Evolutionary conservation across 2,888 invertebrate species (phyloP), one percentile per base, ranked within the genome.

Genomic region (Rhodophaea formosa): DNA sequence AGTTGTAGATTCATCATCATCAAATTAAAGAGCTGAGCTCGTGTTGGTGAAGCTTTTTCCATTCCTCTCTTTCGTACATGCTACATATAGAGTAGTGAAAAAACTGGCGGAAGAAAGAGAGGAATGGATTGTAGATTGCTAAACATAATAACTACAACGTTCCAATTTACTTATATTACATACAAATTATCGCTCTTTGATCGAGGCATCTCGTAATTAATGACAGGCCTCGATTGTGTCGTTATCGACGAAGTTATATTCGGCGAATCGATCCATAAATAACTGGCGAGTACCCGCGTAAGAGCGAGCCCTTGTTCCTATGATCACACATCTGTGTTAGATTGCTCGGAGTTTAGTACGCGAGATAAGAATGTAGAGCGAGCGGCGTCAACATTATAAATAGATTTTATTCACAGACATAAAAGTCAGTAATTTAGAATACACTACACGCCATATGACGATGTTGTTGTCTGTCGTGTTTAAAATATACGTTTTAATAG

Each of bases 361-460:
- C 60, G 77, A 85, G 89, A 89, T 90, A 90, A 89, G 86, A 86
- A 88, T 90, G 83, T 88, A 70, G 86, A 82, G 74, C 86, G 80
- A 63, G 62, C 77, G 74, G 75, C 87, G 86, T 89, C 88, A 88
- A 82, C 85, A 75, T 83, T 89, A 90, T 86, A 88, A 89, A 89
- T 90, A 89, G 89, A 84, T 76, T 84, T 84, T 82, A 87, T 86
- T 85, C 85, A 82, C 80, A 70, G 71, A 82, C 73, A 78, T 79
- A 77, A 80, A 81, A 79, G 72, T 77, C 70, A 73, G 76, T 80
- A 78, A 82, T 81, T 80, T 75, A 74, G 76, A 69, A 74, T 77
- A 79, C 23, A 3, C 23, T 23, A 23, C 75, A 74, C 69, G 74
- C 74, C 79, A 77, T 72, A 78, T 77, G 78, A 75, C 76, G 75